Conservation (phyloP, 1,140 invertebrate genomes). For the Trichonephila inaurata region DNA sequence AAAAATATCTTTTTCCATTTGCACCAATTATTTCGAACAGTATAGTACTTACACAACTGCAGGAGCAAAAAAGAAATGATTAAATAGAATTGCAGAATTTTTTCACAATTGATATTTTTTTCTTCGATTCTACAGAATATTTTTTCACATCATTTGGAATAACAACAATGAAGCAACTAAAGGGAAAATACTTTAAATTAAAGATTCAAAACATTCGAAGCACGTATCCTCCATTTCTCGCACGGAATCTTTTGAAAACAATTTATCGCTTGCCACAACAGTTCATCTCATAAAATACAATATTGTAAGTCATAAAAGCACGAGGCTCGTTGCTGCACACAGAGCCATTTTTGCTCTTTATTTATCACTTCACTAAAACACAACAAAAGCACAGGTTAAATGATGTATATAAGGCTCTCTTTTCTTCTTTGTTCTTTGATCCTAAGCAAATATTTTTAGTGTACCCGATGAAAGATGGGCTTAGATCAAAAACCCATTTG, state of each 20-base stretch:
- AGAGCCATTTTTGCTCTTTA: neutral
- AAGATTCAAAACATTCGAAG: neutral
- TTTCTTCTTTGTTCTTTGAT: neutral
- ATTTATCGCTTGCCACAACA: neutral
- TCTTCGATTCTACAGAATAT: too few species aligned
- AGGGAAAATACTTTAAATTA: neutral
- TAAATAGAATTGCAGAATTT: too few species aligned
- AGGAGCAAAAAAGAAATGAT: too few species aligned
- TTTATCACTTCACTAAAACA: neutral
- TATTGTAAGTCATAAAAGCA: neutral
- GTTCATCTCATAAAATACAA: neutral
- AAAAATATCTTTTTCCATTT: too few species aligned
- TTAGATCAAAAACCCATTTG: constrained; percentile 18
- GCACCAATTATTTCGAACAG: too few species aligned
- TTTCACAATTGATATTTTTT: too few species aligned
- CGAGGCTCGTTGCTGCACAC: neutral
- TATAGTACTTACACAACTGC: too few species aligned
- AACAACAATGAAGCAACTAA: neutral
- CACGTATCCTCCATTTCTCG: neutral
- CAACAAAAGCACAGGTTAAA: neutral
- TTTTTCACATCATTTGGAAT: too few species aligned
- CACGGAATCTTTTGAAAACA: neutral
- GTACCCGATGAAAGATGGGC: neutral
- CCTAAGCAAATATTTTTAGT: neutral
- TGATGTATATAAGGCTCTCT: neutral